Base-by-base conservation (phyloP, 2,113 vertebrate genomes). In the Bambusicola thoracicus region DNA sequence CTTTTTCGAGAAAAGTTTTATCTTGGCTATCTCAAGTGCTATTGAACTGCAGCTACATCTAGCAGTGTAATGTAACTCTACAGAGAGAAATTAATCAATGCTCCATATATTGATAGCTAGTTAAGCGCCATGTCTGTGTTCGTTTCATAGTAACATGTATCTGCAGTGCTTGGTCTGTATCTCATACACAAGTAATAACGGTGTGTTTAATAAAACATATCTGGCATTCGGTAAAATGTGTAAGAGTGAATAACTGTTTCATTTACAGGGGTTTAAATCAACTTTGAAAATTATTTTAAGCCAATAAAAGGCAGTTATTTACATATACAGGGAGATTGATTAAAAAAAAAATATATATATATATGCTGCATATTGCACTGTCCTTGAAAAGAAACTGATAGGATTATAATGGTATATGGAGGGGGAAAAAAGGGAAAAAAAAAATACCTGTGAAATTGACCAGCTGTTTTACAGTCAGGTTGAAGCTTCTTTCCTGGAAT, bases 1-100 rank as follows among this genome's bases (percentile, higher is more conserved):
- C 1, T 21, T 77, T 86, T 86, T 29, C 34, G n/a, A 7, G 29
- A 40, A 49, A 53, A 75, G 38, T 55, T 86, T 4, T 17, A 22
- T 49, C 17, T 76, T 73, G 70, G 36, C 48, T 2, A 0, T 41
- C 4, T 5, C 24, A 8, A 34, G 27, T 61, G 11, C 11, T 0
- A 63, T 73, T 80, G 41, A 66, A 16, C 48, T 69, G 36, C 81
- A 49, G 58, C 7, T 62, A 19, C 44, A 74, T 63, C 56, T 86
- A 87, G 29, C 63, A 77, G 44, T 25, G n/a, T 80, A 92, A 49
- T 55, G 27, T 63, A 59, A 74, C 43, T 82, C 69, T 90, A 65
- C 24, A 74, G 73, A 58, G 75, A 59, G 49, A 41, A 43, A 78
- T 56, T 25, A 43, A 76, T 25, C n/a, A 67, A 13, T 29, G 7